Evolutionary conservation across 2,797 vertebrate genomes (phyloP).

Genomic region (Sebastes baramenuke): DNA sequence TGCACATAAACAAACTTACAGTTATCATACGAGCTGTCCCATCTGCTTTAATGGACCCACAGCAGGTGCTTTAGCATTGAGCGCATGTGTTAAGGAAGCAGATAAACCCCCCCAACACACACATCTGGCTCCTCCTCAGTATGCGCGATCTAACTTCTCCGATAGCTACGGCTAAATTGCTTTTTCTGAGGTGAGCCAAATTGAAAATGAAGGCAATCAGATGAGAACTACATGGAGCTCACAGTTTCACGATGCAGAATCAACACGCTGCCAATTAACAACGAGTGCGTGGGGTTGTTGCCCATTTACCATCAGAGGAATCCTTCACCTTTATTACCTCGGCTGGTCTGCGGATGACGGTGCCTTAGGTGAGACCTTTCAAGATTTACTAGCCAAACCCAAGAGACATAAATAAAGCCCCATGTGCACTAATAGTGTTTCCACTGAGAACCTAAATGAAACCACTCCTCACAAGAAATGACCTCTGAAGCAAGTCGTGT

Average conservation of each 20-base stretch:
- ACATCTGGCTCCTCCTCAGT: conserved; percentile 33
- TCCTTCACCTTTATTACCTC: conserved; percentile 20
- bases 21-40: background rate
- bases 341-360: background rate
- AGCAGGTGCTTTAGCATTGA: background rate
- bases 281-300: background rate
- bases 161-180: conserved; percentile 37
- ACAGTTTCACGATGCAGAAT: conserved; percentile 12
- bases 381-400: conserved; percentile 1
- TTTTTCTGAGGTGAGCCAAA: conserved; percentile 59
- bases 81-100: conserved; percentile 5
- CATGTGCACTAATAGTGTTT: background rate
- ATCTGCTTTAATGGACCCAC: background rate
- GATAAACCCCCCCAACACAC: conserved; percentile 10
- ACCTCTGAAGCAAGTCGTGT: background rate
- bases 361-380: background rate
- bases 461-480: background rate
- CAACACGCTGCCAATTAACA: conserved; percentile 34
- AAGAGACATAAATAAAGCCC: conserved; percentile 16
- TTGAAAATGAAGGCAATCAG: conserved; percentile 60
- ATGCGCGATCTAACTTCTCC: conserved; percentile 44
- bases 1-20: background rate
- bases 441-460: conserved; percentile 11
- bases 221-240: conserved; percentile 38
- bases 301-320: background rate